Conservation (phyloP, 2,888 invertebrate species). For the Dichetophora obliterata region DNA sequence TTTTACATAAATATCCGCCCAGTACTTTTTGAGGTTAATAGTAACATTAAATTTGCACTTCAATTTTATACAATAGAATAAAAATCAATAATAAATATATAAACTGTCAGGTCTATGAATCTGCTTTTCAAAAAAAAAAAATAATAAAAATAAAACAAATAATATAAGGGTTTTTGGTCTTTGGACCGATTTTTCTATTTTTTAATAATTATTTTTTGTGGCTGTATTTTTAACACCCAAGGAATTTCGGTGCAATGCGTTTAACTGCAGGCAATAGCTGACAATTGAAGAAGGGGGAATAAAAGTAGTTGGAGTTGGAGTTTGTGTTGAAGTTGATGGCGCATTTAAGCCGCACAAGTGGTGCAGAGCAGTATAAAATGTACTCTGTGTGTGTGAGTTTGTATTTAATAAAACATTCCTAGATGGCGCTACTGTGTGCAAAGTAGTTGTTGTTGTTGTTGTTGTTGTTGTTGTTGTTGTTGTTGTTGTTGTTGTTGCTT, state of each 20-base stretch:
- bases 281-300: neutral
- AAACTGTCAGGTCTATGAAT: no score
- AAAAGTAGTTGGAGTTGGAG: neutral
- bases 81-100: no score
- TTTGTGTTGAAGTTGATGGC: neutral
- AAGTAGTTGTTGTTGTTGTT: neutral
- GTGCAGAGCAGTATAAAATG: neutral
- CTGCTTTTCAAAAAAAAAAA: no score
- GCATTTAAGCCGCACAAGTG: neutral
- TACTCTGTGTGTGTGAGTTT: neutral
- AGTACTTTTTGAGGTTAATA: no score
- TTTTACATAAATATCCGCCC: no score
- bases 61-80: no score
- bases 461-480: neutral
- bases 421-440: slow-evolving; percentile 26
- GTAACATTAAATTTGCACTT: no score
- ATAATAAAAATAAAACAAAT: no score
- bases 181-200: no score
- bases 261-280: neutral
- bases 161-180: no score
- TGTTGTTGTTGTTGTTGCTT: neutral
- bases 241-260: neutral
- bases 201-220: no score
- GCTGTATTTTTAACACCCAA: neutral
- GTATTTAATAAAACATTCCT: slow-evolving; percentile 21